Conservation (phyloP, 2,888 invertebrate genomes). For the Fragum whitleyi region DNA sequence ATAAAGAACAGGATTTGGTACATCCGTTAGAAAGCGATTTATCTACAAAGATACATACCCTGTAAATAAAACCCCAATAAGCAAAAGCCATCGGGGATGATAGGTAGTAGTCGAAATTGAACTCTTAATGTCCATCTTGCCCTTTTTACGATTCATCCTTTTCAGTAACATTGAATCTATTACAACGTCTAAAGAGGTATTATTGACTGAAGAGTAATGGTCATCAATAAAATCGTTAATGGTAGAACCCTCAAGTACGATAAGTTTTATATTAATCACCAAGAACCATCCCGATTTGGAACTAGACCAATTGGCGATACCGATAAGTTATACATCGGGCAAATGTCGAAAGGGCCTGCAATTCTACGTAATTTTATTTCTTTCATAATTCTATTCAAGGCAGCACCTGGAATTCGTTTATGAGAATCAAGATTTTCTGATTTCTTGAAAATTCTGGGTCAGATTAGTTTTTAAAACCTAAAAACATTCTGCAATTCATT, state of each 20-base stretch:
- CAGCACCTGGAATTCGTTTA: neutral
- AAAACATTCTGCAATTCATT: too few species aligned
- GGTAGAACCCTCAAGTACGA: constrained; percentile 26
- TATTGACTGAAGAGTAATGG: constrained; percentile 16
- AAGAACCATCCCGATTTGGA: constrained; percentile 7
- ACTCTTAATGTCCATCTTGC: constrained; percentile 20
- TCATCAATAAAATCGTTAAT: constrained; percentile 41
- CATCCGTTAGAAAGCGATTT: constrained; percentile 23
- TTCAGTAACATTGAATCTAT: constrained; percentile 3
- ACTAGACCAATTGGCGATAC: constrained; percentile 27
- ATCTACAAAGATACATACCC: constrained; percentile 19
- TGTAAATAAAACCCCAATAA: constrained; percentile 17
- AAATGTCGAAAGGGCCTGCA: too few species aligned
- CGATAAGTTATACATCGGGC: neutral
- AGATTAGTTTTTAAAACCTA: too few species aligned
- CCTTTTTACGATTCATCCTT: constrained; percentile 9
- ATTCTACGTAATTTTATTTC: too few species aligned
- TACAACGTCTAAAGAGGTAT: constrained; percentile 33
- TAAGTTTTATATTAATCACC: constrained; percentile 32
- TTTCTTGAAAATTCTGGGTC: too few species aligned
- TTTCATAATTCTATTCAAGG: constrained; percentile 18
- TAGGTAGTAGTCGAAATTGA: constrained; percentile 23
- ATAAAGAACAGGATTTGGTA: constrained; percentile 11
- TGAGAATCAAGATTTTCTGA: too few species aligned
- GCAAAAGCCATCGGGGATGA: constrained; percentile 21